Base-by-base conservation (phyloP, 2,888 invertebrate genomes). In the Rhopalosiphum nymphaeae region DNA sequence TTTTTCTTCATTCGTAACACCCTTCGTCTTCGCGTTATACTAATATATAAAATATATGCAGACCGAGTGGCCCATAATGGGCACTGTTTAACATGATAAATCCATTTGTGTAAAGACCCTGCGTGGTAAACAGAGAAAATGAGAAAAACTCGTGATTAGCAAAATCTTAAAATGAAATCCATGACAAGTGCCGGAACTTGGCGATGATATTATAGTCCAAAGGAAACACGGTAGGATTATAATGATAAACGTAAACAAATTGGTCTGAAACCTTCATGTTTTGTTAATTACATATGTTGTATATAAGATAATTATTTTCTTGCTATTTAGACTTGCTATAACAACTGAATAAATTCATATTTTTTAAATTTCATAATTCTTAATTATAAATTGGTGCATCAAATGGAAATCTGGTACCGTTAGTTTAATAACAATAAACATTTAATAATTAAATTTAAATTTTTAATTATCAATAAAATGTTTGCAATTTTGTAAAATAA, bases 81-180 rank as follows among this genome's bases (percentile, higher is more conserved):
- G 91, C 91, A 87, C 94, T 94, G 94, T 91, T 94, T 94, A 91
- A 94, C 94, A 94, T 94, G 94, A 94, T 91, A 94, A 94, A 94
- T 94, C 94, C 94, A 94, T 94, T 94, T 94, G 94, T 78, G 67
- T 44, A 53, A 53, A 89, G 49, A 88, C 49, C 56, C 84, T 29
- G 46, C 29, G 57, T n/a, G 89, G 36, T 85, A 89, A 56, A 89
- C 89, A 4, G 46, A n/a, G 57, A 87, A 94, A 91, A 94, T 87
- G 94, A 94, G 91, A 94, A 94, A 94, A 91, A 94, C 92, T 61
- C 86, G 86, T 57, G 94, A 94, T 94, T 94, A 94, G 91, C 91
- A 46, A 86, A 91, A 94, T 91, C 90, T 94, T 53, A 44, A 90
- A 61, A 94, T 61, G 13, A 94, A 94, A 91, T 94, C 90, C 94